Base-by-base conservation (phyloP, 1,140 invertebrate species). In the Drosophila melanica region DNA sequence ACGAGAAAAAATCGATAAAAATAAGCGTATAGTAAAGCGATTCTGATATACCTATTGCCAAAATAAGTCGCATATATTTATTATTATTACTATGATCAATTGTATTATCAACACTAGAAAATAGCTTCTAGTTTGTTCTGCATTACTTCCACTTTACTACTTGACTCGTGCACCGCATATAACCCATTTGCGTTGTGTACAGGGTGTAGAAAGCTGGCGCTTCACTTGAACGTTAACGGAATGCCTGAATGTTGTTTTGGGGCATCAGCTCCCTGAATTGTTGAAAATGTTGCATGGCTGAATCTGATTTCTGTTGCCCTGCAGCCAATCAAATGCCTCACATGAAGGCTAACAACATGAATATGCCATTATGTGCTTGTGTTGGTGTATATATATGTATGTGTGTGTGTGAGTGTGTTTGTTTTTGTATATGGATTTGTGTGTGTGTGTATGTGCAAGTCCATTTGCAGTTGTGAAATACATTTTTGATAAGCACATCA, bases 271-370 rank as follows among this genome's bases (percentile, higher is more conserved):
- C 45, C 37, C 47, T 12, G 48, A 76, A 77, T 77, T 77, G 74
- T 73, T 66, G 50, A 76, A 76, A 77, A 74, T 73, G 74, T 73
- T 66, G 69, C 68, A 60, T 72, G 68, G 55, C 71, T 60, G 53
- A 51, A 67, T 67, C 54, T 72, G 69, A 72, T 72, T 72, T 59
- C 69, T 58, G 30, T 39, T 39, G 53, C 54, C 51, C 44, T 72
- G 54, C 69, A 72, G 54, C 63, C 69, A 72, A 72, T 72, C 39
- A 66, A 64, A 58, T 67, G 63, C 62, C 54, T 54, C 53, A 55
- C 45, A 58, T 66, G 16, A 71, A 71, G 62, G 68, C 68, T 72
- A 59, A 67, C 50, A 58, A 66, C 44, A 39, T 55, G 60, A 42
- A 48, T 54, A 37, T 63, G 12, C 11, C 6, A 12, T 10, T 18